Evolutionary conservation across 1,140 invertebrate genomes (phyloP).

Genomic region (Anastrepha obliqua): DNA sequence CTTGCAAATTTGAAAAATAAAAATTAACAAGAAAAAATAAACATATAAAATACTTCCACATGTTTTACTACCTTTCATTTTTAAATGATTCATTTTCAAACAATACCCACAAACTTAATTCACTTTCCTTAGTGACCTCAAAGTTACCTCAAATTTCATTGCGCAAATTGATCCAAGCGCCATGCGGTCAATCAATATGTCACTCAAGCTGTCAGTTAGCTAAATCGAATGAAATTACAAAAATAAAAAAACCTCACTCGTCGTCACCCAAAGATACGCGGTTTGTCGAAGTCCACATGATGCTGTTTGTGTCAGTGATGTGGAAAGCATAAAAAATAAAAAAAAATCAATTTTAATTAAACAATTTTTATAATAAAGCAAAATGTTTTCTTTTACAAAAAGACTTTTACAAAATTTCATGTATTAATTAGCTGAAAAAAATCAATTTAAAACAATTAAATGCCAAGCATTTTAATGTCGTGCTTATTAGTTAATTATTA

Average conservation of each 20-base stretch:
- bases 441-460: conserved; percentile 27
- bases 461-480: background rate
- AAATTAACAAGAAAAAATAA: too few relatives aligned
- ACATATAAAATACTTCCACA: too few relatives aligned
- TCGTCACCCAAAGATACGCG: background rate
- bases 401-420: background rate
- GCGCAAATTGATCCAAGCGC: background rate
- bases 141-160: conserved; percentile 14
- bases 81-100: too few relatives aligned
- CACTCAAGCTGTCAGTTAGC: conserved; percentile 39
- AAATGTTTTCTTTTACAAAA: background rate
- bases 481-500: conserved; percentile 39
- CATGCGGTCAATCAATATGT: conserved; percentile 43
- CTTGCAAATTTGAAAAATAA: too few relatives aligned
- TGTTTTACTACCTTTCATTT: too few relatives aligned
- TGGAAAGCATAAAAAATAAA: background rate
- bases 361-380: background rate
- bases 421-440: background rate
- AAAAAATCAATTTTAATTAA: background rate
- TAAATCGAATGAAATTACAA: conserved; percentile 32
- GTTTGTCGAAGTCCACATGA: background rate
- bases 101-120: too few relatives aligned
- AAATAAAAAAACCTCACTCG: background rate
- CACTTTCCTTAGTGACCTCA: too few relatives aligned
- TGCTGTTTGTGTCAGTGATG: background rate